These are phyloP conservation scores for Philantomba maxwellii DNA, from an alignment of 2,113 vertebrate species.

Conservation along the genomic window DNA sequence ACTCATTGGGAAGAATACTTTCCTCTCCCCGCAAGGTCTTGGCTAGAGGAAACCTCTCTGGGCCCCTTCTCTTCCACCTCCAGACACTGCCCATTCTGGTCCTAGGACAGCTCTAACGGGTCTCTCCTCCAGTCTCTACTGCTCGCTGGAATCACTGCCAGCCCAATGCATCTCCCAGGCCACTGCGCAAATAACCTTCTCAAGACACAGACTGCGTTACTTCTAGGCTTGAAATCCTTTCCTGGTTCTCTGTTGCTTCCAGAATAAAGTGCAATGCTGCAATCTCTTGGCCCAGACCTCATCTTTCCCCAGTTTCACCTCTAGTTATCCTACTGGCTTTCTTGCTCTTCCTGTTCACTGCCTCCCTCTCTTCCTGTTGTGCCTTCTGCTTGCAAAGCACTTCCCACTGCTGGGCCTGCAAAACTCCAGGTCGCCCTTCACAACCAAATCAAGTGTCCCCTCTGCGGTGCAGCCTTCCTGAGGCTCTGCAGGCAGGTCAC, in stretches of 20 bases:
- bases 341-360: not conserved
- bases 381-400: not conserved
- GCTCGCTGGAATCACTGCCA: not conserved
- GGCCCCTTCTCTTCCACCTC: not conserved
- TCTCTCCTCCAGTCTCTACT: not conserved
- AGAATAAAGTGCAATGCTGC: not conserved
- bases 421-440: not conserved
- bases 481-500: not conserved
- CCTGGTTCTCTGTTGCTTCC: not conserved
- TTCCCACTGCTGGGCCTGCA: not conserved
- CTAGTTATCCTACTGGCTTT: not conserved
- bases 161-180: too few relatives aligned
- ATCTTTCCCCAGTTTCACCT: not conserved
- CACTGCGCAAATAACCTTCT: not conserved
- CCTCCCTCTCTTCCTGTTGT: not conserved
- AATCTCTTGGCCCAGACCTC: not conserved
- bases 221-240: not conserved
- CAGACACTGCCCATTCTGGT: not conserved
- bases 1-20: not conserved
- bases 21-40: not conserved
- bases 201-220: not conserved
- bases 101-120: not conserved
- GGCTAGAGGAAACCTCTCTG: not conserved
- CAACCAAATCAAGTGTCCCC: not conserved
- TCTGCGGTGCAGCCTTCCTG: not conserved